Evolutionary conservation across 2,888 invertebrate genomes (phyloP), one percentile per base, ranked within the genome.

Genomic region (Hydraecia micacea): DNA sequence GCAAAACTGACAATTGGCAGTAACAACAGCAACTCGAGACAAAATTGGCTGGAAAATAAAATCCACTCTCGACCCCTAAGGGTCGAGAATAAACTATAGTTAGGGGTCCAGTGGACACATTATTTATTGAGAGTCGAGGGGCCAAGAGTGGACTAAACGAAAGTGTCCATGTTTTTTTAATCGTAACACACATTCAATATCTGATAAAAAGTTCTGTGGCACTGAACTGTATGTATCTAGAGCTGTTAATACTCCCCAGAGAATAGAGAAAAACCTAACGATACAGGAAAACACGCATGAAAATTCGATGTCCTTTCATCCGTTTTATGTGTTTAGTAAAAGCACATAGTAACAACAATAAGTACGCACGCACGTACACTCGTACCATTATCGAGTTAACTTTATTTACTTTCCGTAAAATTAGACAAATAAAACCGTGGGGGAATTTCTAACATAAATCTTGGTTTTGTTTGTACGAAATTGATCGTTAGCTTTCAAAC

Each of bases 361-460:
- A 13, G 13, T 52, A 42, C 25, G 13, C 39, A 65, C 25, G 25
- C n/a, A 62, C 11, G 28, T 21, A 55, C 18, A 32, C 62, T 13
- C 25, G 25, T 60, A 49, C 2, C 2, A 69, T 52, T 69, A 66
- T 39, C 5, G 42, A 65, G 6, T 39, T n/a, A 65, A 62, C 2
- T 65, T 46, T 63, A 69, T 77, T 73, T 77, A 82, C 21, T 18
- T 46, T 70, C 3, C 7, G n/a, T 21, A 77, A 85, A 77, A 82
- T 78, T 65, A 73, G 82, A 86, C 67, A 68, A 68, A 18, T 67
- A 62, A 39, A 77, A 15, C 63, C 32, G 63, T 69, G 55, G 62
- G 49, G 36, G 52, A 49, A 58, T 60, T 82, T 74, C 52, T n/a
- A 18, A 32, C 65, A 75, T 82, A 75, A 86, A 83, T 84, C 79